Conservation (phyloP, 1,140 invertebrate species). For the Vollenhovia emeryi region DNA sequence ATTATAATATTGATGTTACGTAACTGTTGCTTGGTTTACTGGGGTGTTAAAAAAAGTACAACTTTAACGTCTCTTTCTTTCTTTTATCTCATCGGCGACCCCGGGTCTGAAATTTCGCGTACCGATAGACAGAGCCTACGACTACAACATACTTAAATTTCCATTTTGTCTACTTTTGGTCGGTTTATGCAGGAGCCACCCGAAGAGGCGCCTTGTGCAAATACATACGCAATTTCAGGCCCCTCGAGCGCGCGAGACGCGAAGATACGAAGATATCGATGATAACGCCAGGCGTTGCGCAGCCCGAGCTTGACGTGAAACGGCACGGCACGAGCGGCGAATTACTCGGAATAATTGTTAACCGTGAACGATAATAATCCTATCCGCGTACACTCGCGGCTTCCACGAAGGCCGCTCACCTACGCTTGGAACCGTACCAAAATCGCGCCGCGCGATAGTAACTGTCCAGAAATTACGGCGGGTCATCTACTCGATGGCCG, state of each 20-base stretch:
- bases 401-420: slow-evolving; percentile 66
- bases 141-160: too few relatives aligned
- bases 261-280: not conserved
- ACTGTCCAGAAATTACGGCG: slow-evolving; percentile 17
- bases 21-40: too few relatives aligned
- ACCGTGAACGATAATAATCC: slow-evolving; percentile 53
- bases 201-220: not conserved
- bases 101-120: too few relatives aligned
- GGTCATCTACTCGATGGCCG: slow-evolving; percentile 14
- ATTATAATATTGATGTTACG: too few relatives aligned
- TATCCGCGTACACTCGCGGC: not conserved
- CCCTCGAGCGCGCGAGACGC: not conserved
- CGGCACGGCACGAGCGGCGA: not conserved
- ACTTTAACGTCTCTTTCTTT: too few relatives aligned
- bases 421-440: slow-evolving; percentile 59
- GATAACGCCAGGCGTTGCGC: not conserved
- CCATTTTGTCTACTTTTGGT: too few relatives aligned
- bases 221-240: not conserved
- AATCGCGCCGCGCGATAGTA: slow-evolving; percentile 27
- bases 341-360: slow-evolving; percentile 62
- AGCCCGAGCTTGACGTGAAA: not conserved
- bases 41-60: too few relatives aligned
- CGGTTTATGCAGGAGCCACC: too few relatives aligned
- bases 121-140: too few relatives aligned
- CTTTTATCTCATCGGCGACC: too few relatives aligned